These are phyloP conservation scores for Scrobipalpa costella DNA, from an alignment of 2,888 invertebrate species.

Conservation along the genomic window DNA sequence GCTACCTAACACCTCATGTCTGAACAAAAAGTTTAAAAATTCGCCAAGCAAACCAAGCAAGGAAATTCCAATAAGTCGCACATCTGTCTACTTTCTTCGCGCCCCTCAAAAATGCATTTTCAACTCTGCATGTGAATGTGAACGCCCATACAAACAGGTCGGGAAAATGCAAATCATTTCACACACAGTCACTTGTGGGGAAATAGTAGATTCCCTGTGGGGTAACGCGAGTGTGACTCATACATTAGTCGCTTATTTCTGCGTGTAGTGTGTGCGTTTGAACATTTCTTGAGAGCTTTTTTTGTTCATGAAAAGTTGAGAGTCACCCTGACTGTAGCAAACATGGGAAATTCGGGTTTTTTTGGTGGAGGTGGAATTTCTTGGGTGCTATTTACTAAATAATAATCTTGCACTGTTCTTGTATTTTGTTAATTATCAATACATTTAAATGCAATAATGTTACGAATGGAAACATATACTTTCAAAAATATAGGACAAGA, in stretches of 20 bases:
- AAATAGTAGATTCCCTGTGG: slow-evolving; percentile 21
- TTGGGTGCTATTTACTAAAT: too few species aligned
- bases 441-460: too few species aligned
- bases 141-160: slow-evolving; percentile 31
- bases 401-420: too few species aligned
- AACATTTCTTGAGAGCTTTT: background rate
- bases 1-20: too few species aligned
- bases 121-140: slow-evolving; percentile 32
- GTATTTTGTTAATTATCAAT: background rate
- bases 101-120: slow-evolving; percentile 16
- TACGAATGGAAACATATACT: too few species aligned
- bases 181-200: slow-evolving; percentile 30
- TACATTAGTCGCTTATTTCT: background rate
- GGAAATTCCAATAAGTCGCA: slow-evolving; percentile 1
- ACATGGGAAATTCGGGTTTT: background rate
- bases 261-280: background rate
- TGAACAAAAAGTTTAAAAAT: slow-evolving; percentile 5
- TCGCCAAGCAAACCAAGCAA: background rate
- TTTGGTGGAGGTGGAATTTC: background rate
- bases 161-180: slow-evolving; percentile 45
- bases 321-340: background rate
- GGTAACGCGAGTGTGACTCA: slow-evolving; percentile 7
- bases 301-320: background rate
- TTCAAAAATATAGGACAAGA: background rate
- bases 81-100: slow-evolving; percentile 18